phyloP scores from a whole-genome alignment of 2,113 vertebrate genomes.

The Ginglymostoma cirratum region DNA sequence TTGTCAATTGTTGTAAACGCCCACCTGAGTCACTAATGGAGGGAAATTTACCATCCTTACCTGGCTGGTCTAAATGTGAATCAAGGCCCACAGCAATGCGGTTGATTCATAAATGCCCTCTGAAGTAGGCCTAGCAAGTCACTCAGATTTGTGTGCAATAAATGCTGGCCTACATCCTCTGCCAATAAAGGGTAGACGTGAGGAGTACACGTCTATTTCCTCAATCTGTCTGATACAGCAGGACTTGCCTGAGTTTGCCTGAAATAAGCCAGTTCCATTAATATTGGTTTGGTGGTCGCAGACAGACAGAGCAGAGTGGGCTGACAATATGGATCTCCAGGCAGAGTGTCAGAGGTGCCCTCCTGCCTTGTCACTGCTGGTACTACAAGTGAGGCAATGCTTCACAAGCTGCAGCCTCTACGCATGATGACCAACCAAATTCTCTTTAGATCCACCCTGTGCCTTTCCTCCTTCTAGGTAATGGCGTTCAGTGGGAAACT shows the following conservation, averaged over 20 bases:
- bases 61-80: no score
- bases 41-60: no score
- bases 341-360: neutral
- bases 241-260: neutral
- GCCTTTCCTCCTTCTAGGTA: neutral
- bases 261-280: neutral
- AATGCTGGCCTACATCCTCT: no score
- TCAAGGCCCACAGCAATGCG: no score
- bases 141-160: no score
- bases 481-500: neutral
- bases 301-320: neutral
- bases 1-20: no score
- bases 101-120: no score
- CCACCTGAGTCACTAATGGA: no score
- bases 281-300: neutral
- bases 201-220: neutral
- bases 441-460: neutral
- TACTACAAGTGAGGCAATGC: neutral
- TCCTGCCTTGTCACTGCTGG: neutral
- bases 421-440: neutral
- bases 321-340: neutral
- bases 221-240: neutral
- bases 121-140: no score
- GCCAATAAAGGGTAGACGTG: neutral
- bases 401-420: neutral